Conservation (phyloP, 37 sponge, comb jelly and placozoan genomes). For the Oopsacas minuta region DNA sequence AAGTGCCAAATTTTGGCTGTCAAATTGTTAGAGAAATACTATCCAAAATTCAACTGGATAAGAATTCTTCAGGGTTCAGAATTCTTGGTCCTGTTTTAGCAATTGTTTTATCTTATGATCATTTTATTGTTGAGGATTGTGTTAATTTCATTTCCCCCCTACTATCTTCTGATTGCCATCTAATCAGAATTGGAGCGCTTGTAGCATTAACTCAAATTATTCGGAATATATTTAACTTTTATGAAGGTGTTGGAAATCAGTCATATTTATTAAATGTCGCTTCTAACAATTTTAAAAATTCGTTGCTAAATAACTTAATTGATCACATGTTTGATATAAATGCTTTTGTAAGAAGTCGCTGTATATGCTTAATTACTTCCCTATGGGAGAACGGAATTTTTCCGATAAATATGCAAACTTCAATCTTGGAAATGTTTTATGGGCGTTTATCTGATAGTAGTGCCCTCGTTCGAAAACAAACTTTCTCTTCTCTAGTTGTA, state of each 20-base stretch:
- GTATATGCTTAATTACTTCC: neutral
- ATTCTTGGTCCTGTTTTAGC: neutral
- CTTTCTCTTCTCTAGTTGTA: neutral
- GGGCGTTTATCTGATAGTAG: neutral
- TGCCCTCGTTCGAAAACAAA: neutral
- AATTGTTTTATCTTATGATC: neutral
- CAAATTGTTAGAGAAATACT: neutral
- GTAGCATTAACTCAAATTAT: neutral
- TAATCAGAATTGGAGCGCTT: neutral
- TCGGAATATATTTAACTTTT: neutral
- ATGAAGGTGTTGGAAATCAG: neutral
- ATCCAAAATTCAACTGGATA: neutral
- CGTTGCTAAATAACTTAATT: neutral
- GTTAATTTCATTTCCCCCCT: neutral
- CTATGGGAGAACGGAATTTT: neutral
- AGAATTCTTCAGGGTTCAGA: neutral
- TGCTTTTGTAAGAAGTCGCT: neutral
- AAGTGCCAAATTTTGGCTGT: neutral
- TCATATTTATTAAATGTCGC: neutral
- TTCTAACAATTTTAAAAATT: neutral
- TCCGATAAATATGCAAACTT: neutral
- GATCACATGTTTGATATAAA: neutral
- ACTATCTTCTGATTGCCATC: neutral
- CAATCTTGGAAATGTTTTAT: neutral
- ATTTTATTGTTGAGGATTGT: neutral